These are phyloP conservation scores for Micromesistius poutassou DNA, from an alignment of 2,797 vertebrate genomes.

Conservation along the genomic window DNA sequence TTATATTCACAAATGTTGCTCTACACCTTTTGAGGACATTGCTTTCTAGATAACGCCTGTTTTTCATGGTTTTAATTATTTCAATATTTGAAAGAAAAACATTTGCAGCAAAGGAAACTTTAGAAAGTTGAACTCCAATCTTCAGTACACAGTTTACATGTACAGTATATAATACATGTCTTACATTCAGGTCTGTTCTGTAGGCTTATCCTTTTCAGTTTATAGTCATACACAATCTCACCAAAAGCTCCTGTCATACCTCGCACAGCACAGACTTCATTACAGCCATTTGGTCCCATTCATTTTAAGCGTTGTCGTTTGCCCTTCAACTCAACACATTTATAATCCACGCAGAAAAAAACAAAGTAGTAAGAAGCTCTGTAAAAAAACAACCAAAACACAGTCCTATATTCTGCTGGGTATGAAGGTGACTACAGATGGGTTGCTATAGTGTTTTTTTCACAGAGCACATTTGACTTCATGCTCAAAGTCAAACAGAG, in stretches of 20 bases:
- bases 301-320: neutral
- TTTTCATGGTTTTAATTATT: neutral
- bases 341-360: conserved; percentile 21
- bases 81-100: neutral
- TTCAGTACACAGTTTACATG: neutral
- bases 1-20: neutral
- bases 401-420: conserved; percentile 44
- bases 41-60: neutral
- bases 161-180: neutral
- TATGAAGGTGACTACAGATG: conserved; percentile 48
- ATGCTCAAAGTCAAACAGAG: conserved; percentile 45
- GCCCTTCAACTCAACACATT: conserved; percentile 11
- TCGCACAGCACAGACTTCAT: neutral
- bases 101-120: neutral
- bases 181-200: neutral
- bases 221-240: neutral
- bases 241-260: neutral
- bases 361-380: conserved; percentile 32
- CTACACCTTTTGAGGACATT: neutral
- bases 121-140: neutral
- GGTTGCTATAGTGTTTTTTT: conserved; percentile 46
- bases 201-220: neutral
- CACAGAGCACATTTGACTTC: conserved; percentile 43
- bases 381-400: conserved; percentile 34
- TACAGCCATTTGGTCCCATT: neutral